These are phyloP conservation scores for Drosophila atripex DNA, from an alignment of 2,888 invertebrate species.

Conservation along the genomic window DNA sequence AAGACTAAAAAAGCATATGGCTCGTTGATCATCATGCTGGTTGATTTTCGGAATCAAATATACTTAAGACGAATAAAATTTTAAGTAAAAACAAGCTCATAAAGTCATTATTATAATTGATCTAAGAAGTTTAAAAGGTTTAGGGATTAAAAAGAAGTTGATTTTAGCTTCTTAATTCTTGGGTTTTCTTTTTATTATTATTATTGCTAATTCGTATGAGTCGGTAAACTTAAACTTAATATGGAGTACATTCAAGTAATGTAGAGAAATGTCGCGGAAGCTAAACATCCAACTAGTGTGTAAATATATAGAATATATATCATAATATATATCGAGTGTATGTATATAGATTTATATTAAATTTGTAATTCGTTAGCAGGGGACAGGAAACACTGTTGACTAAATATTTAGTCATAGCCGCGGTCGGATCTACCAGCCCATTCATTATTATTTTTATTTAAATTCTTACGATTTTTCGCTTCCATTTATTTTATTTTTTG, in stretches of 20 bases:
- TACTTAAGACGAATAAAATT: conserved; percentile 3
- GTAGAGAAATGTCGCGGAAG: conserved; percentile 50
- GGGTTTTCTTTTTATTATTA: conserved; percentile 56
- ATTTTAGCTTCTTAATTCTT: conserved; percentile 37
- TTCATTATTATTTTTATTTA: conserved; percentile 31
- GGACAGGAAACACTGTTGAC: conserved; percentile 16
- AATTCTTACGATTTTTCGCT: conserved; percentile 19
- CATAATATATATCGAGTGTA: conserved; percentile 63
- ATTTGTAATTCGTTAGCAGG: conserved; percentile 60
- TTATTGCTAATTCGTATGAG: conserved; percentile 76
- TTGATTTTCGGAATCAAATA: neutral
- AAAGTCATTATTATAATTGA: too few relatives aligned
- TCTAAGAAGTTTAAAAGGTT: too few relatives aligned
- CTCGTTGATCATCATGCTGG: neutral
- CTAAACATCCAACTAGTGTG: conserved; percentile 77
- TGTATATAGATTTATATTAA: conserved; percentile 65
- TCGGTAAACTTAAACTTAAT: conserved; percentile 74
- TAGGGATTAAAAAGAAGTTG: too few relatives aligned
- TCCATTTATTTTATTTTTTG: conserved; percentile 20
- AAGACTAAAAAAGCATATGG: conserved; percentile 1
- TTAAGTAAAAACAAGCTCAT: neutral
- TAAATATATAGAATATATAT: conserved; percentile 62
- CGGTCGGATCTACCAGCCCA: conserved; percentile 12
- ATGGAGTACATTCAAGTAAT: conserved; percentile 69
- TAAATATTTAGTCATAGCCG: conserved; percentile 37